A percentile compares a stretch with the other conserved stretches of the same genome.
phyloP scores from a whole-genome alignment of 1,140 invertebrate genomes.

The Bombus consobrinus region DNA sequence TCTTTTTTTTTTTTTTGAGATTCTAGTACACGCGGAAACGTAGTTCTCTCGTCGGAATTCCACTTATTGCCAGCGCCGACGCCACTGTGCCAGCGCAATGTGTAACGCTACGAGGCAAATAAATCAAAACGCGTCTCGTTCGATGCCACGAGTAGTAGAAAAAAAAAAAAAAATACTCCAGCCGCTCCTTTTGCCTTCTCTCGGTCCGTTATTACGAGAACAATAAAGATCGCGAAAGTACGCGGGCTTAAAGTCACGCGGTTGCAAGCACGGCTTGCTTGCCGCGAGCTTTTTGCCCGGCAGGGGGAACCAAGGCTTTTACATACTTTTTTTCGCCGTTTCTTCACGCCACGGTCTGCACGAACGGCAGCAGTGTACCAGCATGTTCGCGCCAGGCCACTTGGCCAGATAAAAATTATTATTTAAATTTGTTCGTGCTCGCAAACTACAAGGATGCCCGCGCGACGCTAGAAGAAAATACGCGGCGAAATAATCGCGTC shows the following conservation, averaged over 20 bases:
- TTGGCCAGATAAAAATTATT: slow-evolving; percentile 5
- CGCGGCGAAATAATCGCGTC: not conserved
- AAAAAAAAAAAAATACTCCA: too few relatives aligned
- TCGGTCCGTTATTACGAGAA: not conserved
- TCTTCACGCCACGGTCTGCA: not conserved
- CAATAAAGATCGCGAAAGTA: slow-evolving; percentile 21
- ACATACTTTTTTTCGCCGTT: not conserved
- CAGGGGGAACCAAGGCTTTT: not conserved
- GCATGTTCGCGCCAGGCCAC: not conserved
- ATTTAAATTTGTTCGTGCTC: slow-evolving; percentile 7
- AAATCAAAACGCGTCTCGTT: not conserved
- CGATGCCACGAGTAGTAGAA: not conserved
- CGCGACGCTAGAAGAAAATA: not conserved
- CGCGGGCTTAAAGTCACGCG: not conserved
- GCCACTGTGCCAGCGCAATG: not conserved
- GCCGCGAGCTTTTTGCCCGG: not conserved
- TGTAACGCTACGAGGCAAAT: not conserved
- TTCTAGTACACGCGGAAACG: not conserved
- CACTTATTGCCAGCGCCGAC: not conserved
- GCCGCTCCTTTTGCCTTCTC: not conserved
- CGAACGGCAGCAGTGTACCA: not conserved
- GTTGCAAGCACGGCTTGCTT: not conserved
- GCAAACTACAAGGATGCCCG: not conserved
- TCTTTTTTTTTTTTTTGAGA: not conserved
- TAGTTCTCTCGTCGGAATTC: not conserved